Percentiles rank a stretch among this genome's conserved stretches.
phyloP scores from a whole-genome alignment of 2,113 vertebrate genomes.

The Shinisaurus crocodilurus region DNA sequence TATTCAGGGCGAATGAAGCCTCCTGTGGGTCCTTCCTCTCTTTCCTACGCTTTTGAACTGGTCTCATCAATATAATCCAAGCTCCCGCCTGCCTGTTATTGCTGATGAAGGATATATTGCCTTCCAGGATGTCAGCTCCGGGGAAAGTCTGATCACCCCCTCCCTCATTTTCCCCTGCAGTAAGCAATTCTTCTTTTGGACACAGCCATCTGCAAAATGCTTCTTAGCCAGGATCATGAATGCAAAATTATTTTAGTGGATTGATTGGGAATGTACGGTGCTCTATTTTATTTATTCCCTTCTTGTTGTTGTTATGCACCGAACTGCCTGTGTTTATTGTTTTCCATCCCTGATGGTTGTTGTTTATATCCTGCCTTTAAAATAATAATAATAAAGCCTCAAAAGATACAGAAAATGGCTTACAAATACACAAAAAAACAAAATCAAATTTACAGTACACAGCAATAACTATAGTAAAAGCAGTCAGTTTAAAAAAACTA shows the following conservation, averaged over 20 bases:
- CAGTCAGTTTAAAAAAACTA: background rate
- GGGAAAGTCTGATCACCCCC: constrained; percentile 39
- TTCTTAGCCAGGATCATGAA: constrained; percentile 52
- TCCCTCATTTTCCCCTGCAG: background rate
- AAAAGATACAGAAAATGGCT: background rate
- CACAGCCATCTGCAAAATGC: constrained; percentile 46
- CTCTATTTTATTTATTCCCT: background rate
- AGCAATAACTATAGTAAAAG: background rate
- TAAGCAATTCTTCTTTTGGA: constrained; percentile 60
- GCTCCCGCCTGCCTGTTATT: constrained; percentile 51
- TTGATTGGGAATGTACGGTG: constrained; percentile 29
- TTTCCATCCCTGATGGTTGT: background rate
- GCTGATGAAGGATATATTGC: constrained; percentile 58
- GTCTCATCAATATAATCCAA: constrained; percentile 46
- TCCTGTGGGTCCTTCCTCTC: constrained; percentile 32
- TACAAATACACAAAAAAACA: background rate
- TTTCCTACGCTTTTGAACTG: background rate
- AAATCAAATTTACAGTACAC: background rate
- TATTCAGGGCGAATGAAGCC: constrained; percentile 24
- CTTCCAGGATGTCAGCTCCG: constrained; percentile 46
- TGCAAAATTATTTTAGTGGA: constrained; percentile 51
- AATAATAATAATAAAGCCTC: background rate
- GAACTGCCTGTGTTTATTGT: background rate
- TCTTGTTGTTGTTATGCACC: constrained; percentile 10
- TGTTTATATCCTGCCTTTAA: background rate